phyloP scores from a whole-genome alignment of 2,888 invertebrate genomes.

The Dyspetes luteomarginatus region DNA sequence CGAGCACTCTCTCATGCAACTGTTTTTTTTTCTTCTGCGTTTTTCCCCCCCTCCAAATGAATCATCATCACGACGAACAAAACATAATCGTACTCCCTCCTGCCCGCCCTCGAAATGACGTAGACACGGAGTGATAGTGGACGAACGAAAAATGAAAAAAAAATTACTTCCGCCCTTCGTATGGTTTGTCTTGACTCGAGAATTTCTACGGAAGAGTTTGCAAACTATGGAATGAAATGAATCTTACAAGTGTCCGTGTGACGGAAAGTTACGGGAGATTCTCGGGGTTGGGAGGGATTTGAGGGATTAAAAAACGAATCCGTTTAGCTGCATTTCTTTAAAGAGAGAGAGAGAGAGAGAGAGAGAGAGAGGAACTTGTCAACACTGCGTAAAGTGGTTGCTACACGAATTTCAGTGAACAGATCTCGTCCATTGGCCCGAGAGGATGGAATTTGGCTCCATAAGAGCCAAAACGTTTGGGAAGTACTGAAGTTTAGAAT shows the following conservation, averaged over 20 bases:
- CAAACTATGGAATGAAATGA: conserved; percentile 15
- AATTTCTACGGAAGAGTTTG: conserved; percentile 3
- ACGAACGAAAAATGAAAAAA: conserved; percentile 44
- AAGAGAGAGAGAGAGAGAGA: not conserved
- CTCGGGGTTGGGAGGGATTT: not conserved
- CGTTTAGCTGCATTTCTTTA: conserved; percentile 64
- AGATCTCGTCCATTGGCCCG: conserved; percentile 12
- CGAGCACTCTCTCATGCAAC: conserved; percentile 39
- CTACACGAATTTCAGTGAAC: conserved; percentile 29
- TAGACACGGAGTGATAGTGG: conserved; percentile 59
- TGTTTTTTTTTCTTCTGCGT: not conserved
- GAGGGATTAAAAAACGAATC: conserved; percentile 59
- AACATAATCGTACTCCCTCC: conserved; percentile 70
- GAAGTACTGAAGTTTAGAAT: not conserved
- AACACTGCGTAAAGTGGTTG: conserved; percentile 70
- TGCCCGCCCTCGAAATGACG: conserved; percentile 75
- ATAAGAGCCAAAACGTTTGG: not conserved
- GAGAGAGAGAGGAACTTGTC: conserved; percentile 71
- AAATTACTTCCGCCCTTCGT: conserved; percentile 36
- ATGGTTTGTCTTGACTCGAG: conserved; percentile 22
- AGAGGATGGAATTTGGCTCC: conserved; percentile 8
- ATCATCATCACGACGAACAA: conserved; percentile 69
- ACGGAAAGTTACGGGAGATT: conserved; percentile 22
- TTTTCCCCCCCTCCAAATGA: conserved; percentile 65
- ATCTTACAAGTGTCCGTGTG: conserved; percentile 56